Conservation (phyloP, 2,113 vertebrate species). For the Rhinolophus sinicus region DNA sequence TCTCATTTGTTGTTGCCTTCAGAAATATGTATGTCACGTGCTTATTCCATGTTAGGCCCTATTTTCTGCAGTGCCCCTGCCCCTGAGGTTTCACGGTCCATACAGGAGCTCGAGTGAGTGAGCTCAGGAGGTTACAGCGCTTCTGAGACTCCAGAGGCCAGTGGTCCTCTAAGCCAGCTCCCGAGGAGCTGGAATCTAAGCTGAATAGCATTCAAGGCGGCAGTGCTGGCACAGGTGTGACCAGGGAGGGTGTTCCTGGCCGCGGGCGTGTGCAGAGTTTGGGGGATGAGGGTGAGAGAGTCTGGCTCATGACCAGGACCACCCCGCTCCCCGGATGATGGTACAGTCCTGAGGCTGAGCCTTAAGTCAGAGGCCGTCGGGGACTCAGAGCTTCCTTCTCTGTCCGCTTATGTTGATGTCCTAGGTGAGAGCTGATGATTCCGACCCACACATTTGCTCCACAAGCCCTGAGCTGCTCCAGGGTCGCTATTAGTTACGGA, state of each 20-base stretch:
- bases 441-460: fast-evolving
- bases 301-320: fast-evolving
- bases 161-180: too few species aligned
- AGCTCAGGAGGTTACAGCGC: fast-evolving
- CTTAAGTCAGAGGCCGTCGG: fast-evolving
- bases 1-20: background rate
- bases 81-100: background rate
- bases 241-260: too few species aligned
- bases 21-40: background rate
- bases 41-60: background rate
- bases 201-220: background rate
- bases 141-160: background rate
- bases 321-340: fast-evolving
- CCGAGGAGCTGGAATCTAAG: background rate
- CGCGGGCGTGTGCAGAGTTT: fast-evolving
- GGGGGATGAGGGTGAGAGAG: fast-evolving
- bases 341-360: background rate
- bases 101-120: background rate
- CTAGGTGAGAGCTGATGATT: background rate
- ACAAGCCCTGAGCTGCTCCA: fast-evolving
- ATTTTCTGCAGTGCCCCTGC: background rate
- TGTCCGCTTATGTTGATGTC: fast-evolving
- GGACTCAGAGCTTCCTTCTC: background rate
- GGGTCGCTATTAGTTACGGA: background rate
- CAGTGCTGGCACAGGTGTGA: fast-evolving